Conservation (phyloP, 1,140 invertebrate species). For the Drosophila sturtevanti region DNA sequence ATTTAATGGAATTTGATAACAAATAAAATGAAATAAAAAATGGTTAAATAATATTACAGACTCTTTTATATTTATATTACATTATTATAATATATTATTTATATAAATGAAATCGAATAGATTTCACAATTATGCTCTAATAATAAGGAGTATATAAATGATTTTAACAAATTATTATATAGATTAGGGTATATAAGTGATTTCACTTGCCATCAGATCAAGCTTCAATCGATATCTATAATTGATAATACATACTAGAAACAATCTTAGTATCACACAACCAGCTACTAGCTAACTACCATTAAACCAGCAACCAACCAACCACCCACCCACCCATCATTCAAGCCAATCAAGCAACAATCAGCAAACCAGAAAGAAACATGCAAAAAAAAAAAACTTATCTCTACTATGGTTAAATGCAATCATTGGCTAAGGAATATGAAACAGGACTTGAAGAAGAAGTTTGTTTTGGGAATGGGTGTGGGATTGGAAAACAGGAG, state of each 20-base stretch:
- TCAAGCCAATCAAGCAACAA: neutral
- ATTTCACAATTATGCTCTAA: too few species aligned
- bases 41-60: too few species aligned
- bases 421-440: neutral
- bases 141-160: too few species aligned
- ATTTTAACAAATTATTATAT: too few species aligned
- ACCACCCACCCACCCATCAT: neutral
- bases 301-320: too few species aligned
- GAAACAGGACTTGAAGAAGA: slow-evolving; percentile 21
- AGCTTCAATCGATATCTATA: neutral
- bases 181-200: too few species aligned
- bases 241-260: neutral
- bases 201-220: neutral
- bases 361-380: neutral
- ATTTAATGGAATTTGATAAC: too few species aligned
- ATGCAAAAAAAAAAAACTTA: neutral
- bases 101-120: too few species aligned
- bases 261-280: neutral
- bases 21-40: too few species aligned
- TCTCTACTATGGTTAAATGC: neutral
- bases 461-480: slow-evolving; percentile 21
- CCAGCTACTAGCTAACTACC: too few species aligned
- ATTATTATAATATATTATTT: too few species aligned
- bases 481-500: slow-evolving; percentile 2
- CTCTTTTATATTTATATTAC: too few species aligned